Conservation (phyloP, 1,140 invertebrate genomes). For the Drosophila ogumai region DNA sequence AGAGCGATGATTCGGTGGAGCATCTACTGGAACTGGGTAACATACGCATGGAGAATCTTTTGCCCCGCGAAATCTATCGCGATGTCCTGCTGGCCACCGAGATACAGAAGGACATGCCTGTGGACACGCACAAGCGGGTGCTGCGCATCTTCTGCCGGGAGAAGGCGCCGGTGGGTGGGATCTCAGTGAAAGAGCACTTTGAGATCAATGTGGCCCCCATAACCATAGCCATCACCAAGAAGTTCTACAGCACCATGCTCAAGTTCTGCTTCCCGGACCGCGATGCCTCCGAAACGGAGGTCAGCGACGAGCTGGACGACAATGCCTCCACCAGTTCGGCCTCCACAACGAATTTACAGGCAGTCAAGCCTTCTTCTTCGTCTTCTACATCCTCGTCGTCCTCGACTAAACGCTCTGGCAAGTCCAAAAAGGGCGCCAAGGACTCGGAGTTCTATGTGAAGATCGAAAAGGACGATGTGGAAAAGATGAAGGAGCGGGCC, state of each 20-base stretch:
- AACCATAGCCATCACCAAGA: constrained; percentile 97
- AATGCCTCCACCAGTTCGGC: constrained; percentile 84
- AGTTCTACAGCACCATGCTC: constrained; percentile 98
- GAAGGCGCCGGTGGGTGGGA: constrained; percentile 97
- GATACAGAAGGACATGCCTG: constrained; percentile 94
- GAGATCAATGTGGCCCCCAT: constrained; percentile 98
- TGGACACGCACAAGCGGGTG: constrained; percentile 92
- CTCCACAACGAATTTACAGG: constrained; percentile 72
- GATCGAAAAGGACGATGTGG: constrained; percentile 96
- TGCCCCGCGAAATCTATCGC: constrained; percentile 97
- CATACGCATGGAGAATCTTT: constrained; percentile 96
- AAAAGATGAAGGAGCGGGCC: constrained; percentile 95
- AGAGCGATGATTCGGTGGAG: constrained; percentile 98
- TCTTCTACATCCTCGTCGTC: constrained; percentile 1
- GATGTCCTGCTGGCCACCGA: constrained; percentile 96
- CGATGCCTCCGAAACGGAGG: constrained; percentile 92
- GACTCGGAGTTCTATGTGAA: constrained; percentile 96
- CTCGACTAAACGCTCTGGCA: constrained; percentile 84
- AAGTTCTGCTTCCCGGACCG: constrained; percentile 99
- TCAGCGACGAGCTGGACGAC: constrained; percentile 87
- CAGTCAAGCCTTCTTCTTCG: constrained; percentile 44
- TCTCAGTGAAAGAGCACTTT: constrained; percentile 99
- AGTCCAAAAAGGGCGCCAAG: constrained; percentile 87
- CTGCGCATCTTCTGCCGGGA: constrained; percentile 95
- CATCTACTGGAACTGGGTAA: constrained; percentile 99